Evolutionary conservation across 2,888 invertebrate genomes (phyloP), one percentile per base, ranked within the genome.

Genomic region (Pyrochroa serraticornis): DNA sequence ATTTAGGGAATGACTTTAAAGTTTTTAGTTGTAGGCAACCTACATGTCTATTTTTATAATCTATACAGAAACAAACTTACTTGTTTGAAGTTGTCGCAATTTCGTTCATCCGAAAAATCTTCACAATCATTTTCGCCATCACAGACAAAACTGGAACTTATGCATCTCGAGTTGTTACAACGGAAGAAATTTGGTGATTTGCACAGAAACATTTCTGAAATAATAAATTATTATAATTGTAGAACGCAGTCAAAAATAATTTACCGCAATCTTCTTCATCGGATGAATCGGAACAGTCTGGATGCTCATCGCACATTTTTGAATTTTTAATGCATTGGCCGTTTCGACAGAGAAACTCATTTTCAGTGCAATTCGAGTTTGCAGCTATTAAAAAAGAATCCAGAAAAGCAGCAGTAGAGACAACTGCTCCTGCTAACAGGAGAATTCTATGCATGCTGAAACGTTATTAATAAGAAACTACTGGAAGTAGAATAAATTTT

Each of bases 111-210:
- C 2, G 79, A 77, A 63, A 65, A 75, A 71, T 81, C 80, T 2
- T 71, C 74, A 62, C 81, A 81, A 68, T 81, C 79, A 56, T 78
- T 72, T 56, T 77, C 75, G 2, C 64, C 69, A 69, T 81, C 78
- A 62, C 81, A 81, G 2, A 75, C 64, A 52, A 79, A 79, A 1
- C 69, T 57, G 12, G 70, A 61, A 42, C 72, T 69, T 14, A 80
- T 73, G 59, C 81, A 81, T 41, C 71, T 64, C 0, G 66, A 54
- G 63, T 78, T 79, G 37, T 71, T 64, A 55, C 80, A 80, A 49
- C 69, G 70, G 64, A 77, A 79, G 57, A 68, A 78, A 30, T 63
- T 53, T 2, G 77, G 75, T 48, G 66, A 65, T 47, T 67, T 64
- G 53, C 79, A 79, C 13, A 66, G 59, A 52, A 59, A 63, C 22